Evolutionary conservation across 2,888 invertebrate species (phyloP), one percentile per base, ranked within the genome.

Genomic region (Arrhopalites spinosus): DNA sequence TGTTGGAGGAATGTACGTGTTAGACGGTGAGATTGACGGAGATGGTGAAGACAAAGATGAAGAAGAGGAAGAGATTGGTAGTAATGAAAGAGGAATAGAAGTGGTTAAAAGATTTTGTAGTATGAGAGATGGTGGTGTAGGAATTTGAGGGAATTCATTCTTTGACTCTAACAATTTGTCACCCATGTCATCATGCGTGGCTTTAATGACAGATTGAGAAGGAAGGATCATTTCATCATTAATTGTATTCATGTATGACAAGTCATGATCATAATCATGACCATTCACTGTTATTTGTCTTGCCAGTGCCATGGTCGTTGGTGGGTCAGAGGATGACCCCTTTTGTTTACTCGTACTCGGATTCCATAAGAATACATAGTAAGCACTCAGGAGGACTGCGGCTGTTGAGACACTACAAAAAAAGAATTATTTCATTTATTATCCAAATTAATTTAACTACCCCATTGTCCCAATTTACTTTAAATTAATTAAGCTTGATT

Each of bases 351-450:
- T n/a, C 11, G 69, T 53, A 25, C 23, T 23, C 8, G 87, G 86
- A 76, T 86, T 85, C 87, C 87, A 87, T 59, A 87, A 83, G 67
- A 87, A 84, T 70, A 86, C 86, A 84, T 87, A 87, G 82, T 87
- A 87, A 13, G 87, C 84, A 7, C 87, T 87, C 50, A 87, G 83
- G 20, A 87, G 85, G 69, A 87, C 87, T 17, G 87, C 87, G 5
- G 87, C 87, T 77, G 87, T 83, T 0, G 87, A 87, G 25, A 87
- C 87, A 30, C 87, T 86, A n/a, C n/a, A n/a, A n/a, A n/a, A n/a
- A 53, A 23, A 45, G 47, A 15, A 20, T n/a, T n/a, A n/a, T n/a
- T n/a, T n/a, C n/a, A n/a, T n/a, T n/a, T n/a, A n/a, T n/a, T n/a
- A n/a, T n/a, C n/a, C n/a, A n/a, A n/a, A n/a, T n/a, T n/a, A n/a